phyloP scores from a whole-genome alignment of 2,113 vertebrate species.

The Cryptotis parvus region DNA sequence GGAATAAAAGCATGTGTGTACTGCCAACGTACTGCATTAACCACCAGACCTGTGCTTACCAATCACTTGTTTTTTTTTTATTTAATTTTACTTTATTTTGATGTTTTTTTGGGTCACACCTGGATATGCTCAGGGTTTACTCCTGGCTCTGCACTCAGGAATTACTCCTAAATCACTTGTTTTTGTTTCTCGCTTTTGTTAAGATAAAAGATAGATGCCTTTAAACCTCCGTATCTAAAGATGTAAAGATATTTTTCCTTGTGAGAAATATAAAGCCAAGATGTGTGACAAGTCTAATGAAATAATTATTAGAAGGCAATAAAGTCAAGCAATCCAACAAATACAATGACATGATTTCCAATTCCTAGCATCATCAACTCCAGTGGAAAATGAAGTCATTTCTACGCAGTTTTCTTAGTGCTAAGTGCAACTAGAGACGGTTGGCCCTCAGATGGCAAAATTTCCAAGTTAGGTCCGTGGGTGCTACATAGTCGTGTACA shows the following conservation, averaged over 20 bases:
- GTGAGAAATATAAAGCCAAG: neutral
- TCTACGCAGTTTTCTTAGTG: neutral
- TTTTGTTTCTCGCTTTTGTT: neutral
- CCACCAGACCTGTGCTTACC: conserved; percentile 75
- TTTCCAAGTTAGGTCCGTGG: neutral
- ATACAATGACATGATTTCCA: conserved; percentile 44
- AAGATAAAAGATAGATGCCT: conserved; percentile 1
- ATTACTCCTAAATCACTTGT: too few species aligned
- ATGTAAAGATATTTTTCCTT: conserved; percentile 30
- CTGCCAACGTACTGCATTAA: conserved; percentile 63
- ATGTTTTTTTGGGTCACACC: too few species aligned
- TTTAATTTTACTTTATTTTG: too few species aligned
- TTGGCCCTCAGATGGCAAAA: neutral
- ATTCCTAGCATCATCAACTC: conserved; percentile 35
- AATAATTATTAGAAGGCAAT: too few species aligned
- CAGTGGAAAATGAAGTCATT: neutral
- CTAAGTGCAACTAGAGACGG: neutral
- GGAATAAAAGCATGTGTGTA: conserved; percentile 61
- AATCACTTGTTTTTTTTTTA: conserved; percentile 67
- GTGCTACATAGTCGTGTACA: neutral
- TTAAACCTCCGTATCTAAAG: neutral
- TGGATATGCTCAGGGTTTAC: too few species aligned
- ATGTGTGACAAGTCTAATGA: too few species aligned
- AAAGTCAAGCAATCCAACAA: too few species aligned
- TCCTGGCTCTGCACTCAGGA: too few species aligned